These are phyloP conservation scores for Notodonta ziczac DNA, from an alignment of 2,888 invertebrate genomes.

Conservation along the genomic window DNA sequence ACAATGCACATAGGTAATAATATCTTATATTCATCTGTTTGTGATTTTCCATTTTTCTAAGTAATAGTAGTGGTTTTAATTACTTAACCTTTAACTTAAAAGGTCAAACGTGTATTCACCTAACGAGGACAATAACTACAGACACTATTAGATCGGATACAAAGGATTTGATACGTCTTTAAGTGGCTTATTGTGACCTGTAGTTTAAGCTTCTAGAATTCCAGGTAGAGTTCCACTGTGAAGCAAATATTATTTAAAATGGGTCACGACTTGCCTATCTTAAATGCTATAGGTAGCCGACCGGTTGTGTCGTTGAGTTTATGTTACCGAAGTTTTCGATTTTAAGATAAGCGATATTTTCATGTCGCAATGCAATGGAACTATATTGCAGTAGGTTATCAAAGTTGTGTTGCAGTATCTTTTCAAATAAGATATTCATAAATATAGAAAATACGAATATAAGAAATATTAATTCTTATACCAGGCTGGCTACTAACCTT, in stretches of 20 bases:
- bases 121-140: slow-evolving; percentile 22
- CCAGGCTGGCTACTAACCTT: too few species aligned
- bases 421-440: too few species aligned
- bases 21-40: slow-evolving; percentile 17
- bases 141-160: slow-evolving; percentile 25
- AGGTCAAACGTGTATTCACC: slow-evolving; percentile 30
- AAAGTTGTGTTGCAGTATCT: too few species aligned
- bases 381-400: too few species aligned
- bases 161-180: slow-evolving; percentile 19
- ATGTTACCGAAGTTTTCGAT: background rate
- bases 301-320: background rate
- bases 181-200: background rate
- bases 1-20: slow-evolving; percentile 17
- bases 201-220: background rate
- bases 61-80: slow-evolving; percentile 10
- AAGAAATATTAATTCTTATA: too few species aligned
- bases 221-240: background rate
- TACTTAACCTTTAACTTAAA: slow-evolving; percentile 34
- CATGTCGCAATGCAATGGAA: too few species aligned
- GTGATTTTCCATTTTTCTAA: background rate
- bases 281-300: background rate
- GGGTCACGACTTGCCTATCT: background rate
- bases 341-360: too few species aligned
- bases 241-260: background rate
- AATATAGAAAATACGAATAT: too few species aligned